Conservation (phyloP, 2,797 vertebrate genomes). For the Amblyraja radiata region DNA sequence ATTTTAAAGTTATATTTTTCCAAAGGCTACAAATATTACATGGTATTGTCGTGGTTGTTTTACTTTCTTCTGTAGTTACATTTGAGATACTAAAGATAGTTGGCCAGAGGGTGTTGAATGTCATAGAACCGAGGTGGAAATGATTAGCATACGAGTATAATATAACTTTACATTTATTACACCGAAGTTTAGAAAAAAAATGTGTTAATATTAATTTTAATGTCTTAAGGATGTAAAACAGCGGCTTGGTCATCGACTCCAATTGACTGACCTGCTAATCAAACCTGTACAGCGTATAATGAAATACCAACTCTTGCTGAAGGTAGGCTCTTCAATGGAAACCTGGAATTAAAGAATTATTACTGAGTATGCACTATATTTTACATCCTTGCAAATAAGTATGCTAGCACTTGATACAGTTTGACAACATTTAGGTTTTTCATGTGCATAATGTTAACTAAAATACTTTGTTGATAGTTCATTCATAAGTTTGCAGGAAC, state of each 20-base stretch:
- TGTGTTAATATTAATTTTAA: slow-evolving; percentile 39
- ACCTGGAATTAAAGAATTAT: not conserved
- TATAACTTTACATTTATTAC: not conserved
- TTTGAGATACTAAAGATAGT: not conserved
- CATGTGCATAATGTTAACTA: not conserved
- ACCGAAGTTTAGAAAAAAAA: not conserved
- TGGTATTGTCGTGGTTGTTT: not conserved
- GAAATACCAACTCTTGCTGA: slow-evolving; percentile 94
- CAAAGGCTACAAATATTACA: not conserved
- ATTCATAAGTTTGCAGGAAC: not conserved
- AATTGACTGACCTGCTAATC: slow-evolving; percentile 88
- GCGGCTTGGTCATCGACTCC: slow-evolving; percentile 80
- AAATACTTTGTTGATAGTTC: not conserved
- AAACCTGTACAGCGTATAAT: slow-evolving; percentile 95
- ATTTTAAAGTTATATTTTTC: not conserved
- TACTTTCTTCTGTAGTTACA: not conserved
- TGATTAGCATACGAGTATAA: not conserved
- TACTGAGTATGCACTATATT: not conserved
- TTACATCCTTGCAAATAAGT: not conserved
- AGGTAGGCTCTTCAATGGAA: slow-evolving; percentile 62
- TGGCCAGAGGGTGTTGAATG: not conserved
- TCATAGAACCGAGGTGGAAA: not conserved
- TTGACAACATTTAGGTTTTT: not conserved
- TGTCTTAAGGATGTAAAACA: slow-evolving; percentile 82
- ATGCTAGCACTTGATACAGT: not conserved